phyloP scores from a whole-genome alignment of 2,797 vertebrate species.

The Okamejei kenojei region DNA sequence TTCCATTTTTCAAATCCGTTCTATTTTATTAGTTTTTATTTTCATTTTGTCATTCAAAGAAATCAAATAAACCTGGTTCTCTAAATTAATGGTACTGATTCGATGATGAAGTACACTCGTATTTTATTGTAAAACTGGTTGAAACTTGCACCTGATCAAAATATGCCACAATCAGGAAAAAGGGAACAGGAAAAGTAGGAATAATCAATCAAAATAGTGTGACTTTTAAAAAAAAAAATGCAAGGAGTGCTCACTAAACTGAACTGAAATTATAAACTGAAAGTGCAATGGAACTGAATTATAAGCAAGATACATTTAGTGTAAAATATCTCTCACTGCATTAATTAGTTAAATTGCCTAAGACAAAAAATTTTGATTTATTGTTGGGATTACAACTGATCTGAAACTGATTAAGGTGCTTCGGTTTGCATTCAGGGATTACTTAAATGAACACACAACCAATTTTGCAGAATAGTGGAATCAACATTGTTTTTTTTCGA shows the following conservation, averaged over 20 bases:
- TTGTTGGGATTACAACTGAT: not conserved
- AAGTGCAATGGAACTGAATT: not conserved
- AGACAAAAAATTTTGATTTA: not conserved
- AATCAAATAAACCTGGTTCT: not conserved
- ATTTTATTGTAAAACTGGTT: not conserved
- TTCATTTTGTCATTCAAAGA: not conserved
- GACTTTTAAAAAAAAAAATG: not conserved
- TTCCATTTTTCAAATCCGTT: not conserved
- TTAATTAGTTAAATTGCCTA: not conserved
- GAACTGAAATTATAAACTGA: not conserved
- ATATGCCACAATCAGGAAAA: not conserved
- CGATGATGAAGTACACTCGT: not conserved
- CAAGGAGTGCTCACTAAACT: not conserved
- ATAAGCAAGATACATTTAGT: not conserved
- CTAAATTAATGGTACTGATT: not conserved
- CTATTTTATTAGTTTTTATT: not conserved
- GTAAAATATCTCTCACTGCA: not conserved
- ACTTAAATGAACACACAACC: not conserved
- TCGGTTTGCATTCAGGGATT: not conserved
- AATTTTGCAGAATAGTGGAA: not conserved
- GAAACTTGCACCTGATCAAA: not conserved
- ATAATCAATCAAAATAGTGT: not conserved
- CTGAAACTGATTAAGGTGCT: not conserved
- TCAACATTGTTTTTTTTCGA: not conserved
- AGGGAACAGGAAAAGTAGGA: not conserved